These are phyloP conservation scores for Eulemur macaco DNA, from an alignment of 2,113 vertebrate species.

Conservation along the genomic window DNA sequence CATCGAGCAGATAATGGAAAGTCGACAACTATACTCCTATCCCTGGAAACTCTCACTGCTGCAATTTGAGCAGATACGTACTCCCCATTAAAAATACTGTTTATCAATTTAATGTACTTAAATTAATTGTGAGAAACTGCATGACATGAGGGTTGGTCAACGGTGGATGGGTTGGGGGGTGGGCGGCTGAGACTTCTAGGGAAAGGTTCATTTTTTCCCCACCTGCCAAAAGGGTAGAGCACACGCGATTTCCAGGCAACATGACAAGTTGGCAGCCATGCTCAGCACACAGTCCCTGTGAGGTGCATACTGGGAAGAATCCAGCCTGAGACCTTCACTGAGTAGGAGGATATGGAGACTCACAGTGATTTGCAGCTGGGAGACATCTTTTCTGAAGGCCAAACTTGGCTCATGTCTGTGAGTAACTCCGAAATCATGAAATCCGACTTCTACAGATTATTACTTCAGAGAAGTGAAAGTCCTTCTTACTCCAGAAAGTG, in stretches of 20 bases:
- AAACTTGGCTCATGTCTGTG: not conserved
- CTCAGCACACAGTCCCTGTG: not conserved
- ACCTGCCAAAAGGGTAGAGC: not conserved
- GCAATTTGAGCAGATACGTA: not conserved
- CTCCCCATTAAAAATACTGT: not conserved
- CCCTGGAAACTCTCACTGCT: not conserved
- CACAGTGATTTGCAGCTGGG: accelerated
- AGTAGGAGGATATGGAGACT: not conserved
- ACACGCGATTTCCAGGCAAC: not conserved
- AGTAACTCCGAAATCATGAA: not conserved
- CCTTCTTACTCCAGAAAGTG: too few species aligned
- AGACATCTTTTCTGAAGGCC: not conserved
- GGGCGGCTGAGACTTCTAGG: not conserved
- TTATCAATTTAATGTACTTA: not conserved
- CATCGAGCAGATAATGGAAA: not conserved
- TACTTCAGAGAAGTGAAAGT: not conserved
- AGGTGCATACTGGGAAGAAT: not conserved
- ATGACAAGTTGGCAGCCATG: not conserved
- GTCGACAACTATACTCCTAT: not conserved
- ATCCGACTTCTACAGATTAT: not conserved
- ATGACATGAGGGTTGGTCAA: not conserved
- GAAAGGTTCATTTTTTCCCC: not conserved
- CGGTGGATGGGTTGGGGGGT: not conserved
- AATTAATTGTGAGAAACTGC: not conserved
- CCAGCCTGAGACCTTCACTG: not conserved